Percentiles rank a stretch among this genome's conserved stretches.
Evolutionary conservation across 2,888 invertebrate genomes (phyloP).

Genomic region (Eupeodes latifasciatus): DNA sequence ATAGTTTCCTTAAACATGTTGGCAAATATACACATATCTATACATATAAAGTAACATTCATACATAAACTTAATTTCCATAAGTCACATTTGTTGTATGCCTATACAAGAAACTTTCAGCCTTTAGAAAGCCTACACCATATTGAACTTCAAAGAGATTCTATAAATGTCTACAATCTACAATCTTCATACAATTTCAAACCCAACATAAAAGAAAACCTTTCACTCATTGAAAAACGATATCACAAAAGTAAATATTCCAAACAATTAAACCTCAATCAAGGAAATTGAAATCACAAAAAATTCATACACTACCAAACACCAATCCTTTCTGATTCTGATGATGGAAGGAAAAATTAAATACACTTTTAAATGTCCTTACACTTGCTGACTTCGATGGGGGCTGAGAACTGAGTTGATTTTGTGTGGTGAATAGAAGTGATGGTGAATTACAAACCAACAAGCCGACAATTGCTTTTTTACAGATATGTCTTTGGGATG

Average conservation of each 20-base stretch:
- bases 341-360: neutral
- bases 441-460: conserved; percentile 12
- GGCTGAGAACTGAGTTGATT: neutral
- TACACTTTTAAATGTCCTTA: conserved; percentile 33
- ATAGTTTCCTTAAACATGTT: too few species aligned
- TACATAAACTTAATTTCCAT: conserved; percentile 26
- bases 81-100: conserved; percentile 9
- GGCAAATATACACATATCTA: too few species aligned
- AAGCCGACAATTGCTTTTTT: conserved; percentile 47
- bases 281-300: conserved; percentile 64
- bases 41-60: neutral
- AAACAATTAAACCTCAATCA: conserved; percentile 73
- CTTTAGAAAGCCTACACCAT: neutral
- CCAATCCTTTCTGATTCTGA: conserved; percentile 50
- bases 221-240: conserved; percentile 32
- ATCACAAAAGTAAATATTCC: conserved; percentile 45
- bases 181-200: neutral
- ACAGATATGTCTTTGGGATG: neutral
- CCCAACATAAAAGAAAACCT: conserved; percentile 13
- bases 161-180: neutral
- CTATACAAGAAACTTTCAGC: neutral
- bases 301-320: conserved; percentile 8
- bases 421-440: too few species aligned
- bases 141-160: conserved; percentile 4
- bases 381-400: neutral